phyloP scores from a whole-genome alignment of 2,888 invertebrate species.

The Amiota minor region DNA sequence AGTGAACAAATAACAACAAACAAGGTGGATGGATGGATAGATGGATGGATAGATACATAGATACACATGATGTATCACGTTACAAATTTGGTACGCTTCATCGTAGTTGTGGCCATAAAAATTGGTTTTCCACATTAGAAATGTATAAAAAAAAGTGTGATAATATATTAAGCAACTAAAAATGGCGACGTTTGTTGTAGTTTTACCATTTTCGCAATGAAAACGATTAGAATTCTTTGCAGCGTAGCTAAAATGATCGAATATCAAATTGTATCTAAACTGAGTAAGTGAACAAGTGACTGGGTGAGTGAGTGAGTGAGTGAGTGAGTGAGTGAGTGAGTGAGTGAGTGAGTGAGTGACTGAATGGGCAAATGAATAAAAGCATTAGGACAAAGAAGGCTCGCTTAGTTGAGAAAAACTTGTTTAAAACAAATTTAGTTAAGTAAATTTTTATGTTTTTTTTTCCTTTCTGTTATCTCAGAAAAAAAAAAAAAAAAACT shows the following conservation, averaged over 20 bases:
- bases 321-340: no score
- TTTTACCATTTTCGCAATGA: slow-evolving; percentile 14
- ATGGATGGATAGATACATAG: background rate
- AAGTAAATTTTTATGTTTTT: background rate
- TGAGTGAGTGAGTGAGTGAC: no score
- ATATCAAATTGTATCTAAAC: no score
- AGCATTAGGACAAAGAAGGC: no score
- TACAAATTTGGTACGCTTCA: slow-evolving; percentile 15
- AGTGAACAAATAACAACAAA: slow-evolving; percentile 7
- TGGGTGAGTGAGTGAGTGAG: no score
- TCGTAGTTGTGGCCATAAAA: slow-evolving; percentile 10
- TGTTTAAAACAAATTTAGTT: background rate
- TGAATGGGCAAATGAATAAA: no score
- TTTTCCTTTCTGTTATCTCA: background rate
- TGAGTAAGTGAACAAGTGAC: no score
- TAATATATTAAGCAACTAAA: slow-evolving; percentile 11
- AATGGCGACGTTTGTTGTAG: slow-evolving; percentile 13
- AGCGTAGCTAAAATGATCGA: no score
- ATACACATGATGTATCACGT: slow-evolving; percentile 20
- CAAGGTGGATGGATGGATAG: slow-evolving; percentile 4
- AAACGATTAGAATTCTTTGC: slow-evolving; percentile 19
- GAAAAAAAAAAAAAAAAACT: background rate
- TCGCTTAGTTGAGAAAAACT: background rate
- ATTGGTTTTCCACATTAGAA: slow-evolving; percentile 2
- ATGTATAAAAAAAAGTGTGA: slow-evolving; percentile 14